These are phyloP conservation scores for Chrysodeixis includens DNA, from an alignment of 2,888 invertebrate genomes.

Conservation along the genomic window DNA sequence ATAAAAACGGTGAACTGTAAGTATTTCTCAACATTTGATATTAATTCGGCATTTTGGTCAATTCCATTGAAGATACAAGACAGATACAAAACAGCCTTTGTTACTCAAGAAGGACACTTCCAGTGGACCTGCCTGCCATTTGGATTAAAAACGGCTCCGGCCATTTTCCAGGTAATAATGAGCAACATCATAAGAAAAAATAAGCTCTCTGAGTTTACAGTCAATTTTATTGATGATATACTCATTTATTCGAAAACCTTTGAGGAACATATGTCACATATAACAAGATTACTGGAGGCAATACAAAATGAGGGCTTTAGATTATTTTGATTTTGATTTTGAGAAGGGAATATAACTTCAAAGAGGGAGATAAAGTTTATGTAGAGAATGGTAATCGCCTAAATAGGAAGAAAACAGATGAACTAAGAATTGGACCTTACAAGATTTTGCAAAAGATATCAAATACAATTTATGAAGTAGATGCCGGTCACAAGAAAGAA, in stretches of 20 bases:
- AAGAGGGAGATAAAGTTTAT: no score
- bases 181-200: background rate
- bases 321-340: background rate
- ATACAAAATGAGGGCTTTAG: conserved; percentile 15
- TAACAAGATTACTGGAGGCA: conserved; percentile 14
- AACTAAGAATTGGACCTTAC: no score
- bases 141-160: no score
- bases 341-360: no score
- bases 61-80: conserved; percentile 58
- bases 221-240: conserved; percentile 16
- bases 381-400: no score
- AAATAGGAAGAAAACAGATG: no score
- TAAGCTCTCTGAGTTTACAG: conserved; percentile 5
- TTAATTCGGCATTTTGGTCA: conserved; percentile 71
- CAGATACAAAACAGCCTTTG: conserved; percentile 53
- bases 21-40: conserved; percentile 63
- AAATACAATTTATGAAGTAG: no score
- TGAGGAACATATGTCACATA: conserved; percentile 8
- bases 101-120: conserved; percentile 28
- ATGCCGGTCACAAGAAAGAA: no score
- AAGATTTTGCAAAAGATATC: no score
- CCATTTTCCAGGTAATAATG: background rate
- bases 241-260: conserved; percentile 14
- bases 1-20: conserved; percentile 63
- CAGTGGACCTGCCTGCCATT: conserved; percentile 27